These are phyloP conservation scores for Hydrolagus colliei DNA, from an alignment of 2,797 vertebrate species.

Conservation along the genomic window DNA sequence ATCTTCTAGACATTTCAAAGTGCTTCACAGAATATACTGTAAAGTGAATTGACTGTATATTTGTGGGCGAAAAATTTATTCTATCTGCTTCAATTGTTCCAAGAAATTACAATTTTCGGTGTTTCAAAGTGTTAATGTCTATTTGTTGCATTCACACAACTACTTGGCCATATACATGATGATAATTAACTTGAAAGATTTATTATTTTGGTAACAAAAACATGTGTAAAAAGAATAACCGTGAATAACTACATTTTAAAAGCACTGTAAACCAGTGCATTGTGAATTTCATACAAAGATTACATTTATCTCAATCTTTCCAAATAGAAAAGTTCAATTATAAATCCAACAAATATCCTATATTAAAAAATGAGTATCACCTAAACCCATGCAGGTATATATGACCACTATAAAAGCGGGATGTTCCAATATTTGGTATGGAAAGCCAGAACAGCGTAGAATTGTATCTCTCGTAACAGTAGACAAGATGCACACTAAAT, in stretches of 20 bases:
- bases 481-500: conserved; percentile 55
- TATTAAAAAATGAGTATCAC: conserved; percentile 16
- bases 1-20: no score
- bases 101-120: not conserved
- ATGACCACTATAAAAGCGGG: not conserved
- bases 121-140: not conserved
- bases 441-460: conserved; percentile 43
- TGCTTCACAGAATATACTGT: no score
- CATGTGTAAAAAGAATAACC: not conserved
- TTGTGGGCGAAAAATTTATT: no score
- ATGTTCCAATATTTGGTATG: conserved; percentile 5
- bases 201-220: not conserved
- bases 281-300: not conserved
- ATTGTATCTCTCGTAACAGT: conserved; percentile 51
- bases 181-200: not conserved
- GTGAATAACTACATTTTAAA: conserved; percentile 1
- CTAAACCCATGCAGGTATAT: conserved; percentile 18
- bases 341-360: not conserved
- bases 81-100: no score
- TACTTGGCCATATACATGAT: not conserved
- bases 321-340: not conserved
- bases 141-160: not conserved
- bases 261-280: not conserved
- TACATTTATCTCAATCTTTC: not conserved
- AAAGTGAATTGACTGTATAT: no score